Evolutionary conservation across 1,140 invertebrate species (phyloP), one percentile per base, ranked within the genome.

Genomic region (Aricia agestis): DNA sequence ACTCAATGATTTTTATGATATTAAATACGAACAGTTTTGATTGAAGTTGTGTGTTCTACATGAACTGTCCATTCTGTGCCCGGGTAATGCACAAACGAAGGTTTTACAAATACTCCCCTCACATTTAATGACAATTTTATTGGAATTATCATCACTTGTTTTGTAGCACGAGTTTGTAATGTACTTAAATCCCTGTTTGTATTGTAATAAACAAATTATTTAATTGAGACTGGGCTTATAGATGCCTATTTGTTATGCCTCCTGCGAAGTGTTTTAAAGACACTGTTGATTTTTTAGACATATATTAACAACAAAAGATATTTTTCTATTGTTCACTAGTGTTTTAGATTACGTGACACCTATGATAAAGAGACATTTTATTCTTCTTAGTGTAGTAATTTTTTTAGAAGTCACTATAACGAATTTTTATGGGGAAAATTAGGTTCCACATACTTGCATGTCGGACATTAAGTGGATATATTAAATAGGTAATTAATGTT

Each of bases 81-180:
- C 19, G 10, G 17, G 59, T 69, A 63, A 25, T 69, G 68, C 68
- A 69, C 68, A 69, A 69, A 69, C 68, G 61, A 69, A 36, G 36
- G 59, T 58, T 61, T 59, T 63, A 42, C 41, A 18, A n/a, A 18
- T 10, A 41, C 18, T 63, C 41, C 58, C 36, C 41, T 32, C 61
- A 15, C 1, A 31, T 69, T 63, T 61, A 69, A 41, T 69, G 59
- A 70, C 18, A 59, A 59, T 19, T 19, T 63, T 63, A 63, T 63
- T 25, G 32, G 52, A 68, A 57, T 57, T 66, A 57, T 31, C 45
- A 31, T 74, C 75, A 76, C 72, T 76, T 65, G 75, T 76, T 76
- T 66, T 52, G 75, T 76, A 59, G 69, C 74, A 76, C 74, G 19
- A 63, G 68, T 70, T 63, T 74, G 52, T 69, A 72, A 69, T 59